Evolutionary conservation across 2,113 vertebrate species (phyloP), one percentile per base, ranked within the genome.

Genomic region (Peromyscus polionotus): DNA sequence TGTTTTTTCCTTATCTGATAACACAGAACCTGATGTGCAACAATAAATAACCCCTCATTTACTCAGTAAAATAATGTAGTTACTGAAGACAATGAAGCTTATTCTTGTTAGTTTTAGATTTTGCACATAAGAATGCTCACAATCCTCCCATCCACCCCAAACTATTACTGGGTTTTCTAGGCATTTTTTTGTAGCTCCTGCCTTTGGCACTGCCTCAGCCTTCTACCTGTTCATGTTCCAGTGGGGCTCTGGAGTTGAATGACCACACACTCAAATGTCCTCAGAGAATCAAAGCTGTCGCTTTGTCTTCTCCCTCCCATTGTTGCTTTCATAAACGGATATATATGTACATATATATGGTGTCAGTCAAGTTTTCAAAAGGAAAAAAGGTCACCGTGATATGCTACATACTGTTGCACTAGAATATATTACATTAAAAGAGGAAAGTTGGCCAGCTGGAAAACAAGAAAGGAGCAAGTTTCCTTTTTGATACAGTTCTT

Each of bases 361-460:
- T 79, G 76, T 94, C 88, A 73, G 76, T 90, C 92, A 97, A 92
- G 57, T 93, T 97, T 98, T 72, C 92, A 93, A 93, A 97, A 90
- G 51, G 36, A 61, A 89, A 45, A 92, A 97, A 88, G 73, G 88
- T 95, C 93, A 97, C 85, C 88, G 26, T 84, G 73, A 42, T 96
- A 51, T 96, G 48, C 92, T 90, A 80, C 94, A 95, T 87, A 39
- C 54, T n/a, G 72, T 79, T 84, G 67, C n/a, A 94, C 73, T 51
- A 63, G 83, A 96, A 93, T 94, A 87, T 48, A 83, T 96, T 95
- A 94, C 88, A 94, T 92, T 91, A 87, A 95, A 91, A 83, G 76
- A 91, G 76, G 36, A 75, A 94, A 91, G 68, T 36, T 91, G 33
- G 79, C 77, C 57, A 91, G n/a, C 57, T 95, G 39, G 85, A 93